These are phyloP conservation scores for Catharus fuscescens DNA, from an alignment of 2,113 vertebrate species.

Conservation along the genomic window DNA sequence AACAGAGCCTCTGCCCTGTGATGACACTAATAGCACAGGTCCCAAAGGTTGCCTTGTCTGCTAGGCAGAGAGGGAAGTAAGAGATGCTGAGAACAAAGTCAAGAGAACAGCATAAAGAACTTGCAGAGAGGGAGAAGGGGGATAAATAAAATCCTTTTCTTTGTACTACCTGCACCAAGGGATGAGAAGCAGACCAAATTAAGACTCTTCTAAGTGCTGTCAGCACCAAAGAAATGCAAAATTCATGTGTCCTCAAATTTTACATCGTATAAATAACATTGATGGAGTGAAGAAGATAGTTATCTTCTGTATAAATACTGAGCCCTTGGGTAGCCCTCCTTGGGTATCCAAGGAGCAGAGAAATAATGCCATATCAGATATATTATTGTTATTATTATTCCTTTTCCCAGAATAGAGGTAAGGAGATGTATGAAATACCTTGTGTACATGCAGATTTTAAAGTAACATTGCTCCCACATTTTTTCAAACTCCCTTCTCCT, in stretches of 20 bases:
- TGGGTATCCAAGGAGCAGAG: not conserved
- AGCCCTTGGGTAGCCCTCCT: not conserved
- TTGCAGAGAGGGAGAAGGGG: not conserved
- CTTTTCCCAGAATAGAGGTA: not conserved
- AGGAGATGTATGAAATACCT: not conserved
- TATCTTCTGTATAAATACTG: not conserved
- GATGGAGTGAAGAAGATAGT: not conserved
- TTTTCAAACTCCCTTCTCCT: not conserved
- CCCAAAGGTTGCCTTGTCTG: not conserved
- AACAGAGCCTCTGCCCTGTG: not conserved
- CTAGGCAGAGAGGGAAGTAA: not conserved
- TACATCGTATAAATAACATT: not conserved
- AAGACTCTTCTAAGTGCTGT: not conserved
- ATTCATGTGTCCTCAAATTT: not conserved
- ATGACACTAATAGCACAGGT: not conserved
- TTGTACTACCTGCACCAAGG: not conserved
- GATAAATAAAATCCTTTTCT: not conserved
- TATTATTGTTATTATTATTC: not conserved
- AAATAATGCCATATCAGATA: not conserved
- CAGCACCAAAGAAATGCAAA: not conserved
- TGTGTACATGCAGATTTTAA: not conserved
- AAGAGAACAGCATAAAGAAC: not conserved
- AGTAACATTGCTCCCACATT: not conserved
- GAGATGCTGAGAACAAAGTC: not conserved
- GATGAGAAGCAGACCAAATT: not conserved